These are phyloP conservation scores for Apis laboriosa DNA, from an alignment of 1,140 invertebrate genomes.

Conservation along the genomic window DNA sequence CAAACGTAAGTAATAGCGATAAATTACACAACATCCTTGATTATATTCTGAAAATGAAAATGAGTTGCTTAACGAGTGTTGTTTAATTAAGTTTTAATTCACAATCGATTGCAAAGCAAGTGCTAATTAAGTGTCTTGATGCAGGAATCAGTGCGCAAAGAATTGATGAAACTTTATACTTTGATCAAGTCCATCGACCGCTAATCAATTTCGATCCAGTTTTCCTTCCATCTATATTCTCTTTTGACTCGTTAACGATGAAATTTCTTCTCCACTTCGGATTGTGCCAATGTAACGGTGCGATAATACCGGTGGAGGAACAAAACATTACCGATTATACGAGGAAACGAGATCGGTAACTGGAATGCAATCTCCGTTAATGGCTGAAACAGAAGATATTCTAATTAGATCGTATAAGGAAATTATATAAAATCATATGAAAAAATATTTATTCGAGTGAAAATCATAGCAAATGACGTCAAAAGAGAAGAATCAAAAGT, in stretches of 20 bases:
- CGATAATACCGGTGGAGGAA: neutral
- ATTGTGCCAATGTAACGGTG: neutral
- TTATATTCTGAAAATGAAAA: neutral
- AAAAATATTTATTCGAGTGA: neutral
- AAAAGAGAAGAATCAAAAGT: too few species aligned
- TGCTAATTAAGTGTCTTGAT: neutral
- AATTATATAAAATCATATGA: too few species aligned
- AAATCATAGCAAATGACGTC: neutral
- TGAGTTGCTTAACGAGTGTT: too few species aligned
- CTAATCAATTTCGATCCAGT: neutral
- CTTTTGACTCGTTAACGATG: neutral
- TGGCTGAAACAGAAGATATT: neutral
- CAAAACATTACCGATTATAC: slow-evolving; percentile 3
- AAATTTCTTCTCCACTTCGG: neutral
- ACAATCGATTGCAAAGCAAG: neutral
- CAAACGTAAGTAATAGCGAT: too few species aligned
- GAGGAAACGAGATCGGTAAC: neutral
- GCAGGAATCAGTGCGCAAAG: neutral
- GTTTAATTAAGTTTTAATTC: neutral
- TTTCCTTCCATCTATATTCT: neutral
- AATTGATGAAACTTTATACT: neutral
- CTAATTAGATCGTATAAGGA: neutral
- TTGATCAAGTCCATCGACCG: neutral
- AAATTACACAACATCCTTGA: neutral
- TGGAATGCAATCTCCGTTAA: slow-evolving; percentile 12